These are phyloP conservation scores for Macropis europaea DNA, from an alignment of 2,888 invertebrate species.

Conservation along the genomic window DNA sequence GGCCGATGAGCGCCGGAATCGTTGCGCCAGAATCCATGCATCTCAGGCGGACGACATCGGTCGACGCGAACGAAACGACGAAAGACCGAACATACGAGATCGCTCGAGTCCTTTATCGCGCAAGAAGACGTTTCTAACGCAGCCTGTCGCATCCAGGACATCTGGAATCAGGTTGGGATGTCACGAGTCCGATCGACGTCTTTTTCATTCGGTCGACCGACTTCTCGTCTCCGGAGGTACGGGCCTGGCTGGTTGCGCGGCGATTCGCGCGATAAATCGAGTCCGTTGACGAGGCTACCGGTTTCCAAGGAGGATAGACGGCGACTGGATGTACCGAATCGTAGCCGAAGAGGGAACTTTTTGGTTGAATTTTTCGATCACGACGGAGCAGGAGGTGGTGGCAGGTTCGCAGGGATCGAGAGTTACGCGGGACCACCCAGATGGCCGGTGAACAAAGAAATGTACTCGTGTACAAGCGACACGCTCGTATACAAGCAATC, in stretches of 20 bases:
- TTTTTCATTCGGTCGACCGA: slow-evolving; percentile 48
- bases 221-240: slow-evolving; percentile 20
- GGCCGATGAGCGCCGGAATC: too few relatives aligned
- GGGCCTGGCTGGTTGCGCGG: background rate
- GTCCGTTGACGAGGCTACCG: slow-evolving; percentile 30
- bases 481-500: slow-evolving; percentile 34
- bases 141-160: slow-evolving; percentile 28
- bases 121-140: slow-evolving; percentile 25
- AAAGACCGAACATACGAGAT: slow-evolving; percentile 13
- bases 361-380: slow-evolving; percentile 6
- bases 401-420: background rate
- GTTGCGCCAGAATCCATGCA: background rate
- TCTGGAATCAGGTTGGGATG: slow-evolving; percentile 39
- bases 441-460: too few relatives aligned
- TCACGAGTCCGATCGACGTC: slow-evolving; percentile 40
- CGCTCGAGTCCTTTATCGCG: slow-evolving; percentile 26
- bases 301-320: slow-evolving; percentile 9
- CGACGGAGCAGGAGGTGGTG: background rate
- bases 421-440: slow-evolving; percentile 27
- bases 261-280: slow-evolving; percentile 50
- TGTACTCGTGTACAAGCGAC: background rate
- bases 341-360: too few relatives aligned
- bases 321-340: background rate
- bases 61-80: slow-evolving; percentile 4
- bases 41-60: too few relatives aligned